These are phyloP conservation scores for Gymnogyps californianus DNA, from an alignment of 2,113 vertebrate genomes.

Conservation along the genomic window DNA sequence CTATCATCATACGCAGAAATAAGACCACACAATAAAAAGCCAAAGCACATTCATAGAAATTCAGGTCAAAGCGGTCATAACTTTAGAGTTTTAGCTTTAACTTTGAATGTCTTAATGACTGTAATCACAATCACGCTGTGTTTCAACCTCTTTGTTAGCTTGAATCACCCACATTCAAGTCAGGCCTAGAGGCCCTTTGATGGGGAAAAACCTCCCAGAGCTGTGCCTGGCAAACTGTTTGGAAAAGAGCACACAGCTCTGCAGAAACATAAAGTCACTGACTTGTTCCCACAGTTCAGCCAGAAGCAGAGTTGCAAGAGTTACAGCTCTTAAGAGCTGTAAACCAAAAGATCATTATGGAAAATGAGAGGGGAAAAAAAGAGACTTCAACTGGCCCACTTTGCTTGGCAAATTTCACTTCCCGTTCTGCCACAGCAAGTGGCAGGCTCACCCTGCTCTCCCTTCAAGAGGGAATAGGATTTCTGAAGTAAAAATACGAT, in stretches of 20 bases:
- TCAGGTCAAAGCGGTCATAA: constrained; percentile 16
- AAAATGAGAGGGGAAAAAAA: neutral
- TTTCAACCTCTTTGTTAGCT: constrained; percentile 16
- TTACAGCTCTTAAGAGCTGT: neutral
- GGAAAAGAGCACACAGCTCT: neutral
- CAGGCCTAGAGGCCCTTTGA: neutral
- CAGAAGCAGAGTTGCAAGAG: neutral
- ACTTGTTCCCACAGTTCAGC: neutral
- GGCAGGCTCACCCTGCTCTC: neutral
- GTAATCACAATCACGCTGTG: constrained; percentile 4
- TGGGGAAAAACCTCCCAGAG: neutral
- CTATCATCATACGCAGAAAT: neutral
- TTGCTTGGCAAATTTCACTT: neutral
- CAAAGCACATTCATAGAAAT: neutral
- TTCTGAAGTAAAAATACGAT: neutral
- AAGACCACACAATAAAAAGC: neutral
- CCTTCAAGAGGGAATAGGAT: neutral
- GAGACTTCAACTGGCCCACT: neutral
- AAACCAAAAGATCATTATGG: neutral
- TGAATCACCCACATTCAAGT: neutral
- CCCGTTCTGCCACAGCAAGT: neutral
- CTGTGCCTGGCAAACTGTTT: neutral
- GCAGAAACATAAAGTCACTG: neutral
- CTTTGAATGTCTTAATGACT: constrained; percentile 6
- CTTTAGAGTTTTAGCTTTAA: neutral